Evolutionary conservation across 2,888 invertebrate species (phyloP), one percentile per base, ranked within the genome.

Genomic region (Meta bourneti): DNA sequence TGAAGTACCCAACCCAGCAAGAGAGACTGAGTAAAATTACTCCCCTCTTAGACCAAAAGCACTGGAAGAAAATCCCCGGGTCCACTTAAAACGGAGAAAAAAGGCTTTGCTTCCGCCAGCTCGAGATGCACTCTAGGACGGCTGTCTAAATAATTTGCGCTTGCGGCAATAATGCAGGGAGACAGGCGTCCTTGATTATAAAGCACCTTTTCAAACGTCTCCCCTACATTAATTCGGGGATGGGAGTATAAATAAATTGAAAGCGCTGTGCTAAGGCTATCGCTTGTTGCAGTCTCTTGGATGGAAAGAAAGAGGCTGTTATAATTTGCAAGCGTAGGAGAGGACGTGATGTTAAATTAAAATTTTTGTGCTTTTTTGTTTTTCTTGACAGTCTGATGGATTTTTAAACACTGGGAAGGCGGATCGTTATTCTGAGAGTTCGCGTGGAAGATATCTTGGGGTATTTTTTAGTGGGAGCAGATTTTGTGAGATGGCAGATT

Each of bases 181-280:
- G 74, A 49, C 87, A 74, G 34, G 52, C 61, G 20, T 9, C 49
- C 80, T 80, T 74, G 74, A 81, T 88, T 88, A 81, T 74, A 74
- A 88, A 69, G 74, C 11, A 69, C 61, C 49, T 61, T 82, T 88
- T 61, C 74, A 19, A 54, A 48, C 0, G 74, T 79, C 71, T 61
- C 19, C 11, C 52, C 8, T 54, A 72, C 61, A 80, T 88, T 88
- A 88, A 88, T 88, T 79, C 48, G n/a, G 48, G 61, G 80, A 48
- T 78, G 77, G 77, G 71, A 80, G 34, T 34, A 81, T 88, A 81
- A 88, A 81, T 88, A 88, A 80, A 74, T 88, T 80, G 19, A 80
- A 69, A 80, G 61, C 20, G 74, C 16, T n/a, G 49, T 49, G 9
- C 52, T 13, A 34, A 34, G 34, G 34, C 34, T 34, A 34, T 34